Base-by-base conservation (phyloP, 2,888 invertebrate species). In the Oscheius sp. region DNA sequence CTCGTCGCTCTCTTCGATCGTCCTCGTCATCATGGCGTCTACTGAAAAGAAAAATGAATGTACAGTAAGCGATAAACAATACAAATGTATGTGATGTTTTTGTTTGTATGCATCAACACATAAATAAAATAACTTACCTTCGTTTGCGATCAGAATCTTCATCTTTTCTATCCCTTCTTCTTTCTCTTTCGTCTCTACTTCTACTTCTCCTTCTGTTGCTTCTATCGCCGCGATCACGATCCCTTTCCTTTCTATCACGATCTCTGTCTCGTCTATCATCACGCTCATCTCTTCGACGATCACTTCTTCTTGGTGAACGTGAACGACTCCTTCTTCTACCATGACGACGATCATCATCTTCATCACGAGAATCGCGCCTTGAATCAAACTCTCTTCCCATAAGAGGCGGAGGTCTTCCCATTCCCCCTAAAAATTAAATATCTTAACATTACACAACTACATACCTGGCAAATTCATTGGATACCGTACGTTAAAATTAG, bases 121-220 rank as follows among this genome's bases (percentile, higher is more conserved):
- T 20, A 30, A 33, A 32, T 2, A 20, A n/a, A 33, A 30, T 6
- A 32, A 5, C 17, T 24, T 32, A 57, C 67, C 59, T 67, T 57
- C 65, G 70, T 50, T 67, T 74, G 1, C 67, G 50, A 9, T 68
- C 57, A 22, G 68, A 69, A 6, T 74, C 74, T 17, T 76, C 61
- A 9, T 62, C 67, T n/a, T 47, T 54, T 49, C 61, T 22, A n/a
- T 67, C 67, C 28, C 67, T 32, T 24, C 57, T 57, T 57, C 47
- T 67, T 2, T 67, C 75, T 20, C 72, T 24, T 12, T 74, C 74
- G 14, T 73, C 73, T 44, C 44, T 41, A 44, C 59, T 59, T 28
- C 59, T 59, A 44, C 54, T 54, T 28, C 65, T 33, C 26, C 56
- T 54, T 12, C 65, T 26, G 30, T 56, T 28, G 12, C 54, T 54